Evolutionary conservation across 2,113 vertebrate genomes (phyloP).

Genomic region (Strigops habroptila): DNA sequence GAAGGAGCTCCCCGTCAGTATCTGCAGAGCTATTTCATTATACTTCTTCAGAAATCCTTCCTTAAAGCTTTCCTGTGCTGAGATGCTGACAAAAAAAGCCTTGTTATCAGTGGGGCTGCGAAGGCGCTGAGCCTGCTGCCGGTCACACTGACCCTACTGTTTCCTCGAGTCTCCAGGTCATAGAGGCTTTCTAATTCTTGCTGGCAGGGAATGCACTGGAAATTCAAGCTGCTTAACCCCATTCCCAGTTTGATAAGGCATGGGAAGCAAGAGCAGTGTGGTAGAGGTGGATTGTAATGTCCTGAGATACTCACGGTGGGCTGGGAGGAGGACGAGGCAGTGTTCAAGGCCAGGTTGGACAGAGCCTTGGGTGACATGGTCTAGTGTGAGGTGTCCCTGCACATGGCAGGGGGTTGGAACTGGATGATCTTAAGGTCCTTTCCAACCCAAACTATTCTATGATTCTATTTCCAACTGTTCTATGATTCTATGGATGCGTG

Average conservation of each 20-base stretch:
- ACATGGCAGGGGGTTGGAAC: not conserved
- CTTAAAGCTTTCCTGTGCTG: not conserved
- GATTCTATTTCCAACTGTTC: not conserved
- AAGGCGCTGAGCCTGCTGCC: not conserved
- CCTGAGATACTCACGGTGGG: not conserved
- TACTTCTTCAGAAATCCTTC: not conserved
- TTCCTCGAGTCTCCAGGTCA: not conserved
- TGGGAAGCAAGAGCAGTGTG: not conserved
- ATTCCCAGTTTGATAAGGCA: not conserved
- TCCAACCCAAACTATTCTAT: not conserved
- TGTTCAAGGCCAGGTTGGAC: not conserved
- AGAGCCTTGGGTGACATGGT: not conserved
- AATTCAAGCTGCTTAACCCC: not conserved
- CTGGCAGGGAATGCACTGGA: not conserved
- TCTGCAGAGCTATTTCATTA: not conserved
- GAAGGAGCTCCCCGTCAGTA: not conserved
- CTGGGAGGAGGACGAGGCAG: not conserved
- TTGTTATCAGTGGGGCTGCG: not conserved
- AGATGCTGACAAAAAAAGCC: conserved; percentile 7
- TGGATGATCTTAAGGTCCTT: not conserved
- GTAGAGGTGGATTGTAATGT: not conserved
- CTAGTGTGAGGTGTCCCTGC: not conserved
- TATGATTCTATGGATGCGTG: not conserved
- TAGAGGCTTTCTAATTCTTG: not conserved
- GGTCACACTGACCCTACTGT: conserved; percentile 22